Conservation (phyloP, 2,888 invertebrate species). For the Cephus nigrinus region DNA sequence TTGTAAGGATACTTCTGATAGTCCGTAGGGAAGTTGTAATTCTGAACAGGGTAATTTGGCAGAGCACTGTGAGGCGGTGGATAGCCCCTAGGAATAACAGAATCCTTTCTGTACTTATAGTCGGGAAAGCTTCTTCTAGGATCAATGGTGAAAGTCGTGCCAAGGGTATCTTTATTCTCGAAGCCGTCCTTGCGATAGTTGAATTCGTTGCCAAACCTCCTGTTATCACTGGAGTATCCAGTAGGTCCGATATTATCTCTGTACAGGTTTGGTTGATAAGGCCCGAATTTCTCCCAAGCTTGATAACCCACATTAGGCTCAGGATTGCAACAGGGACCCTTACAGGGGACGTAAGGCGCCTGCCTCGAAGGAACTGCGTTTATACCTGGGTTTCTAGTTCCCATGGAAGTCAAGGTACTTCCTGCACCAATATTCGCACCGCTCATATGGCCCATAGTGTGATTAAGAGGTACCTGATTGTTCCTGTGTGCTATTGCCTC, state of each 20-base stretch:
- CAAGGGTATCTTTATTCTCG: constrained; percentile 40
- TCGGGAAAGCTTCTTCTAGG: constrained; percentile 20
- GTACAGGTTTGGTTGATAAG: constrained; percentile 49
- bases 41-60: constrained; percentile 54
- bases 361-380: constrained; percentile 36
- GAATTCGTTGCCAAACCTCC: constrained; percentile 44
- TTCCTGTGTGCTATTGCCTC: constrained; percentile 50
- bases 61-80: constrained; percentile 39
- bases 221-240: constrained; percentile 46
- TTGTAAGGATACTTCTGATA: constrained; percentile 56
- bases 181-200: constrained; percentile 50
- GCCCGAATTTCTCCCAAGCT: constrained; percentile 53
- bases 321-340: constrained; percentile 56
- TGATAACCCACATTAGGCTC: constrained; percentile 50
- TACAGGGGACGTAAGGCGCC: constrained; percentile 46
- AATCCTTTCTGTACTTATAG: constrained; percentile 55
- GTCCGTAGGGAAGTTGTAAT: constrained; percentile 51
- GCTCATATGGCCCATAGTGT: constrained; percentile 39
- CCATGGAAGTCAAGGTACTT: constrained; percentile 32
- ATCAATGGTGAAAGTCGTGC: constrained; percentile 8
- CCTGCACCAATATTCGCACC: constrained; percentile 38
- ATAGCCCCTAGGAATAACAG: constrained; percentile 39
- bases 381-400: constrained; percentile 33
- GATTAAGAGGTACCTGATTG: constrained; percentile 45
- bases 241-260: constrained; percentile 49